phyloP scores from a whole-genome alignment of 2,113 vertebrate species.

The Eidolon helvum region DNA sequence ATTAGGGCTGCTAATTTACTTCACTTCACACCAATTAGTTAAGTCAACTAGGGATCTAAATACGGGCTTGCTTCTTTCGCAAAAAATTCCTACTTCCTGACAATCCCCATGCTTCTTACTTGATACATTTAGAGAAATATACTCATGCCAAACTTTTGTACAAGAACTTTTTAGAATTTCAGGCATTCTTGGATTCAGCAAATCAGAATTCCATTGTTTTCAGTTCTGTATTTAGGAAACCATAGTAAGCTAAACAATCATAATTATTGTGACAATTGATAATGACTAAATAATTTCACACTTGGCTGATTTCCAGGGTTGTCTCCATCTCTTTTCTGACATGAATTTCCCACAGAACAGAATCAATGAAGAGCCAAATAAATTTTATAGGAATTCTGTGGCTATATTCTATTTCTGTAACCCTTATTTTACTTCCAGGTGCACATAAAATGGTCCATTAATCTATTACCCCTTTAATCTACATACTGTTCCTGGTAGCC shows the following conservation, averaged over 20 bases:
- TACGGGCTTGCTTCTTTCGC: slow-evolving; percentile 39
- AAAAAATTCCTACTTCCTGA: slow-evolving; percentile 44
- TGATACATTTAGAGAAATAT: slow-evolving; percentile 38
- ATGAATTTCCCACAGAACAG: slow-evolving; percentile 10
- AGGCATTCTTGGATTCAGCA: slow-evolving; percentile 33
- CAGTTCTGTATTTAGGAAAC: slow-evolving; percentile 13
- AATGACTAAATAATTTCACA: slow-evolving; percentile 37
- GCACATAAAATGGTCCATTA: background rate
- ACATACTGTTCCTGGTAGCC: background rate
- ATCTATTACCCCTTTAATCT: background rate
- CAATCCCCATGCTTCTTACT: background rate
- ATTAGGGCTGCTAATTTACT: slow-evolving; percentile 57
- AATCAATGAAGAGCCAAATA: background rate
- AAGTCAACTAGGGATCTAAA: slow-evolving; percentile 43
- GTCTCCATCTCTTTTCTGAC: background rate
- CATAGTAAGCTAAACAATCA: slow-evolving; percentile 41
- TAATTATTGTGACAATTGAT: slow-evolving; percentile 47
- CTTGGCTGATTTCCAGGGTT: slow-evolving; percentile 27
- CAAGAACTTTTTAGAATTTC: slow-evolving; percentile 50
- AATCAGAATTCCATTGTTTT: slow-evolving; percentile 44
- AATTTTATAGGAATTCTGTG: background rate
- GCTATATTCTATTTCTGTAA: background rate
- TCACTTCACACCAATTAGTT: slow-evolving; percentile 44
- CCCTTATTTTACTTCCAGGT: background rate
- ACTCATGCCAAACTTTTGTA: slow-evolving; percentile 7